Conservation (phyloP, 2,113 vertebrate genomes). For the Rhinoderma darwinii region DNA sequence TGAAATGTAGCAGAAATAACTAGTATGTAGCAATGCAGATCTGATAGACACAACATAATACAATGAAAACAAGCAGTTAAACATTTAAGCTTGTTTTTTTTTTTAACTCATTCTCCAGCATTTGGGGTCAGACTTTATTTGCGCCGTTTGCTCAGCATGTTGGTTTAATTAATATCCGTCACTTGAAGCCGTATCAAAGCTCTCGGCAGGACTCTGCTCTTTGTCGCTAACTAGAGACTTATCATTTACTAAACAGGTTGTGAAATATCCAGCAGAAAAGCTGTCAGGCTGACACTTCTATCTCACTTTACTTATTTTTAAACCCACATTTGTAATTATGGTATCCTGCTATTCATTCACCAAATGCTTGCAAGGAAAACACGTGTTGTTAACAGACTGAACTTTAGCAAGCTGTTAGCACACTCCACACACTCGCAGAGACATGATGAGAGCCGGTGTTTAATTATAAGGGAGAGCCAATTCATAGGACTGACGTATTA, state of each 20-base stretch:
- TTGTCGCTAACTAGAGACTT: constrained; percentile 68
- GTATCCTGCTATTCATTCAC: constrained; percentile 84
- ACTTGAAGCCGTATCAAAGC: constrained; percentile 14
- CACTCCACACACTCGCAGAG: constrained; percentile 21
- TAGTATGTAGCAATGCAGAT: too few species aligned
- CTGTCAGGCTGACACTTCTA: constrained; percentile 82
- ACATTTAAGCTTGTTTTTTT: not conserved
- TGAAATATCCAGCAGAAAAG: constrained; percentile 82
- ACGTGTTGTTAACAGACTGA: constrained; percentile 81
- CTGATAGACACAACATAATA: not conserved
- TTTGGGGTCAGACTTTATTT: constrained; percentile 29
- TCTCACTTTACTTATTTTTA: constrained; percentile 89
- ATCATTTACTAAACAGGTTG: constrained; percentile 79
- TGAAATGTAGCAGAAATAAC: too few species aligned
- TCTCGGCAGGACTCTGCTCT: constrained; percentile 59
- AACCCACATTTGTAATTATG: constrained; percentile 79
- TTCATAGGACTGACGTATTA: constrained; percentile 25
- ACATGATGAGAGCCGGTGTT: constrained; percentile 39
- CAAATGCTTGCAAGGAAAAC: constrained; percentile 79
- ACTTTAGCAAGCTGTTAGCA: constrained; percentile 68
- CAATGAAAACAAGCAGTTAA: not conserved
- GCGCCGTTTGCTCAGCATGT: constrained; percentile 35
- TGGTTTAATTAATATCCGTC: constrained; percentile 46
- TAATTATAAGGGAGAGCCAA: constrained; percentile 24
- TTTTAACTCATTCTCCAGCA: not conserved